Percentiles rank a stretch among this genome's conserved stretches.
phyloP scores from a whole-genome alignment of 2,113 vertebrate genomes.

The Pelmatolapia mariae region DNA sequence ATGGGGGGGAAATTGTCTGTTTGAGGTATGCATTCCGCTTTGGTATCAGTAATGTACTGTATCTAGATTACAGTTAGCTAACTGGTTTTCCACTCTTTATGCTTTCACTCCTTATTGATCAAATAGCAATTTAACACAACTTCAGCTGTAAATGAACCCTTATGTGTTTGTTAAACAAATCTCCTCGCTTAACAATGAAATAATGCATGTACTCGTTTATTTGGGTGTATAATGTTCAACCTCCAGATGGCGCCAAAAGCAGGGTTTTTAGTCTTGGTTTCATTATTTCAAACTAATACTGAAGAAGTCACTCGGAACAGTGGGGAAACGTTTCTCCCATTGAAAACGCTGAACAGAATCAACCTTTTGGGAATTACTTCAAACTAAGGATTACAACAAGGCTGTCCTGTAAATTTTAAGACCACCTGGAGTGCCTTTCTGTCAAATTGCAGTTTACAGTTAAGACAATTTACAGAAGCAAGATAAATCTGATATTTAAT shows the following conservation, averaged over 20 bases:
- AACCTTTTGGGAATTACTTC: neutral
- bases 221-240: neutral
- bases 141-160: neutral
- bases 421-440: neutral
- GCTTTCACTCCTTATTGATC: neutral
- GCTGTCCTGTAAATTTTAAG: neutral
- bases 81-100: neutral
- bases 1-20: neutral
- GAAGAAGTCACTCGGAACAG: neutral
- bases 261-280: neutral
- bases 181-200: neutral
- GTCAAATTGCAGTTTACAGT: neutral
- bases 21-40: fast-evolving
- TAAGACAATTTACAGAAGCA: neutral
- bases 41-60: neutral
- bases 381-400: neutral
- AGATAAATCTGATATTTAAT: neutral
- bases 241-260: constrained; percentile 43
- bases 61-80: neutral
- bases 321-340: neutral
- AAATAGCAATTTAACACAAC: neutral
- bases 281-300: neutral
- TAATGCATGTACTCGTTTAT: neutral
- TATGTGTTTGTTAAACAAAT: neutral
- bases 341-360: fast-evolving